Conservation (phyloP, 2,797 vertebrate genomes). For the Peromyscus attwateri region DNA sequence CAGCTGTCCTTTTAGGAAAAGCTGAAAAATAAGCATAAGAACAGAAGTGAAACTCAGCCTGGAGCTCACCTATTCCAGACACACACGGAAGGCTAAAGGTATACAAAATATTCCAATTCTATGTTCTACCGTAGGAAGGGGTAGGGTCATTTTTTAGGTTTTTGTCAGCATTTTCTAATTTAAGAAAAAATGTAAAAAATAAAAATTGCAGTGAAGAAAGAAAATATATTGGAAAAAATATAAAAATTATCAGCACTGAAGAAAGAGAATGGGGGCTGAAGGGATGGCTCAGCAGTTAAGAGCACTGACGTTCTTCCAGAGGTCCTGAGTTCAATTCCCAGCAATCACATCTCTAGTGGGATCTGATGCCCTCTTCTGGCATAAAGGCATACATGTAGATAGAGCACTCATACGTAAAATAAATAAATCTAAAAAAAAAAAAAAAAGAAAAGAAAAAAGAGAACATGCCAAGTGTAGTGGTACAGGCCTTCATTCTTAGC, state of each 20-base stretch:
- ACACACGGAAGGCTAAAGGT: neutral
- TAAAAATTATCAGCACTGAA: slow-evolving; percentile 11
- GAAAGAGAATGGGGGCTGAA: neutral
- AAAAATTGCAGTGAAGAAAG: slow-evolving; percentile 47
- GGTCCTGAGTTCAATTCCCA: neutral
- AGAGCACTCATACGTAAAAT: neutral
- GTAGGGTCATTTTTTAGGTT: neutral
- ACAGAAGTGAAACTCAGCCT: slow-evolving; percentile 69
- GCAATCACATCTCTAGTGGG: neutral
- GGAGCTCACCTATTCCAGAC: slow-evolving; percentile 5
- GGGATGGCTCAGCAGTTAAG: neutral
- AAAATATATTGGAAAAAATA: neutral
- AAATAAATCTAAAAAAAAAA: neutral
- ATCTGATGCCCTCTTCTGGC: neutral
- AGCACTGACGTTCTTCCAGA: neutral
- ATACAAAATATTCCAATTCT: slow-evolving; percentile 25
- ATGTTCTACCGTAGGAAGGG: neutral
- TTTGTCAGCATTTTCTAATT: slow-evolving; percentile 50
- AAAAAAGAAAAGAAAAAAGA: too few species aligned
- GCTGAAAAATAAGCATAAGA: slow-evolving; percentile 86
- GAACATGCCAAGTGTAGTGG: neutral
- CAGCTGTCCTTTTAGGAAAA: slow-evolving; percentile 84
- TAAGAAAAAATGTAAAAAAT: neutral
- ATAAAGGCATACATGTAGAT: neutral
- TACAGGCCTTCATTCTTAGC: neutral